phyloP scores from a whole-genome alignment of 2,888 invertebrate species.

The Calliopum simillimum region DNA sequence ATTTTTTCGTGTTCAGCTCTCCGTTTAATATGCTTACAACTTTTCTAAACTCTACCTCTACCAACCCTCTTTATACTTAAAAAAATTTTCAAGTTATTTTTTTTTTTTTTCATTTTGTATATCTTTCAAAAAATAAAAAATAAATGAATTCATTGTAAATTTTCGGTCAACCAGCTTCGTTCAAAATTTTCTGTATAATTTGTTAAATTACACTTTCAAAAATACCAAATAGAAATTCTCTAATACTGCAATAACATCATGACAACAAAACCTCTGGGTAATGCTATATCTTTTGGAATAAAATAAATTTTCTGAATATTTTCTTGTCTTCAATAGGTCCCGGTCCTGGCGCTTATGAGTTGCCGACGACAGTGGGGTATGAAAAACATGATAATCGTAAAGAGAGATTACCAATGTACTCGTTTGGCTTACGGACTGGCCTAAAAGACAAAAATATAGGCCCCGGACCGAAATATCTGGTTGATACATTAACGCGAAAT shows the following conservation, averaged over 20 bases:
- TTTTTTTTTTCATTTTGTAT: background rate
- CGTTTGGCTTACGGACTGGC: slow-evolving; percentile 56
- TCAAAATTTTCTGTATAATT: slow-evolving; percentile 41
- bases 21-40: too few species aligned
- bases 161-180: slow-evolving; percentile 31
- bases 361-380: slow-evolving; percentile 72
- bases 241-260: slow-evolving; percentile 55
- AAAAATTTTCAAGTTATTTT: slow-evolving; percentile 11
- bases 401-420: slow-evolving; percentile 68
- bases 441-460: slow-evolving; percentile 46
- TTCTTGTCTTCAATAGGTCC: slow-evolving; percentile 67
- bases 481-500: slow-evolving; percentile 58
- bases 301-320: too few species aligned
- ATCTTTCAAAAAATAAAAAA: slow-evolving; percentile 31
- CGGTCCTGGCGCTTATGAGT: slow-evolving; percentile 72
- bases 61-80: background rate
- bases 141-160: slow-evolving; percentile 36
- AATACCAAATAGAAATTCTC: slow-evolving; percentile 52
- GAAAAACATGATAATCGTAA: slow-evolving; percentile 71
- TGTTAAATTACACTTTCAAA: slow-evolving; percentile 3
- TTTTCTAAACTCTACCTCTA: too few species aligned
- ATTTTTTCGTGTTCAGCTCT: too few species aligned
- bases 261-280: slow-evolving; percentile 38
- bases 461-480: slow-evolving; percentile 62
- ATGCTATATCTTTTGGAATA: background rate